Evolutionary conservation across 2,888 invertebrate genomes (phyloP).

Genomic region (Esperia sulphurella): DNA sequence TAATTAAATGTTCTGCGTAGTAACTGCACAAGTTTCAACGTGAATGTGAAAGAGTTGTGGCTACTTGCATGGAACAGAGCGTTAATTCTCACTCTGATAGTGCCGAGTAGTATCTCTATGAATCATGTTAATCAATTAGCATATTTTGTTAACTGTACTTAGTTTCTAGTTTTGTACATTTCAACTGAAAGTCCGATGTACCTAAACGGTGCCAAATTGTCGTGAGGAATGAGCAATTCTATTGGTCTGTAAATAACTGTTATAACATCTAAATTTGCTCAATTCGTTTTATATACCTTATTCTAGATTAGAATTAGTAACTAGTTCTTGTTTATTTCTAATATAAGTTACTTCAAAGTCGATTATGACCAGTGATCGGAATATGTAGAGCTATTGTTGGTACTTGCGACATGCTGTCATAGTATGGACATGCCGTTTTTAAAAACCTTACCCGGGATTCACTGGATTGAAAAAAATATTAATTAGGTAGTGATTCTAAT

Average conservation of each 20-base stretch:
- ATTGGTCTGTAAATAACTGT: slow-evolving; percentile 39
- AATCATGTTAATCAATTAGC: too few relatives aligned
- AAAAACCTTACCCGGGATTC: too few relatives aligned
- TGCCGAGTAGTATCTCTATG: background rate
- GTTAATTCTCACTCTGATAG: background rate
- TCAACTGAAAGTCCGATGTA: slow-evolving; percentile 57
- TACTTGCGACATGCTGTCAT: too few relatives aligned
- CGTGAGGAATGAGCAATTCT: slow-evolving; percentile 13
- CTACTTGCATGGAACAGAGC: too few relatives aligned
- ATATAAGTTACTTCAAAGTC: background rate
- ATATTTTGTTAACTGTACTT: slow-evolving; percentile 5
- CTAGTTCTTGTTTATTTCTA: background rate
- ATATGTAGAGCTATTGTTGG: too few relatives aligned
- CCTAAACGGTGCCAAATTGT: slow-evolving; percentile 68
- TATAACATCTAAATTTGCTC: slow-evolving; percentile 48
- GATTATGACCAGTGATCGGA: background rate
- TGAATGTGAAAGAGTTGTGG: too few relatives aligned
- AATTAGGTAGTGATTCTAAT: too few relatives aligned
- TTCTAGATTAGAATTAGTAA: slow-evolving; percentile 4
- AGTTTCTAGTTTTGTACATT: slow-evolving; percentile 42
- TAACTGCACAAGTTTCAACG: too few relatives aligned
- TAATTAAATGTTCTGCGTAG: too few relatives aligned
- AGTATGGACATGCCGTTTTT: too few relatives aligned
- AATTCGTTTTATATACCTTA: slow-evolving; percentile 28
- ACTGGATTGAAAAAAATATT: too few relatives aligned